These are phyloP conservation scores for Drosophila micromelanica DNA, from an alignment of 1,140 invertebrate species.

Conservation along the genomic window DNA sequence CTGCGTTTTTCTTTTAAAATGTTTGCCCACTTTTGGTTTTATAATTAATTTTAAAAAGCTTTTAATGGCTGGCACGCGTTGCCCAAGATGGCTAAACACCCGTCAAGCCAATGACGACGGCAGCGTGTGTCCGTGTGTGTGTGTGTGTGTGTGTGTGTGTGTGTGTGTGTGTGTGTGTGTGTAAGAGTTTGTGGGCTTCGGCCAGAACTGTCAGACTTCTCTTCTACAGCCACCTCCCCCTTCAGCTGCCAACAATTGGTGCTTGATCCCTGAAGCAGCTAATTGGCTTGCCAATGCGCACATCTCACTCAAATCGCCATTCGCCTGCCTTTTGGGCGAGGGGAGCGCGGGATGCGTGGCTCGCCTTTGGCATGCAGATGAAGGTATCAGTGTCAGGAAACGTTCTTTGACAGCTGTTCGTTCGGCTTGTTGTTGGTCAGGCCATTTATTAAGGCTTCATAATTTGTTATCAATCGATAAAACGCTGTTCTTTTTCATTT, in stretches of 20 bases:
- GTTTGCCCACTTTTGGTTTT: conserved; percentile 75
- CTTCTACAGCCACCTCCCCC: background rate
- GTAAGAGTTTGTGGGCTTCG: conserved; percentile 4
- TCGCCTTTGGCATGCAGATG: background rate
- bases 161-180: background rate
- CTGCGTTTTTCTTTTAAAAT: conserved; percentile 57
- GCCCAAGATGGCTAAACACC: conserved; percentile 31
- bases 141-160: conserved; percentile 1
- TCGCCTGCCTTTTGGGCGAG: background rate
- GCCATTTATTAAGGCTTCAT: conserved; percentile 3
- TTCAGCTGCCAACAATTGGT: background rate
- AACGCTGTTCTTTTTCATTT: too few species aligned
- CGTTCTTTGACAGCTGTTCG: background rate
- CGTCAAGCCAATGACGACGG: conserved; percentile 25
- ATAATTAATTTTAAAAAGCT: conserved; percentile 82
- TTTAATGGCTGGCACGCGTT: conserved; percentile 76
- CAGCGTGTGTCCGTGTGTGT: background rate
- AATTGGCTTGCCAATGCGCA: conserved; percentile 42
- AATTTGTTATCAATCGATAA: background rate
- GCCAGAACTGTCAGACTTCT: conserved; percentile 41
- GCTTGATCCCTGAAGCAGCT: conserved; percentile 39
- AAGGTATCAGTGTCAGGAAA: background rate
- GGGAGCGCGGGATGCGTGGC: background rate
- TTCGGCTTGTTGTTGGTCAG: background rate
- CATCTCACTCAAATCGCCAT: conserved; percentile 24